phyloP scores from a whole-genome alignment of 1,140 invertebrate genomes.

The Potamilus streckersoni region DNA sequence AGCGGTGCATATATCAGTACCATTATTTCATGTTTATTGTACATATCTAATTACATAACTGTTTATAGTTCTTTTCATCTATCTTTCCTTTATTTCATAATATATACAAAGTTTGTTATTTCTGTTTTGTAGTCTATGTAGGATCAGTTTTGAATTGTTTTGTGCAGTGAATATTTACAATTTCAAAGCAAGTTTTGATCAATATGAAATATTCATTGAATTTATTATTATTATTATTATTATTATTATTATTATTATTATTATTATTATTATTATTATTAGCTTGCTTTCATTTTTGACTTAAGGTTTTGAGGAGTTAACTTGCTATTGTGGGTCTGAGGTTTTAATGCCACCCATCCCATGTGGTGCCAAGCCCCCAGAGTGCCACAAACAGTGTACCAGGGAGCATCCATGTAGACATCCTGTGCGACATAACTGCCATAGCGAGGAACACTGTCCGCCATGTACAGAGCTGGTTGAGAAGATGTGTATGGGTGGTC shows the following conservation, averaged over 20 bases:
- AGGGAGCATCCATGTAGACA: slow-evolving; percentile 85
- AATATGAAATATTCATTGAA: no score
- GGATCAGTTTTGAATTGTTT: no score
- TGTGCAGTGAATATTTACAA: no score
- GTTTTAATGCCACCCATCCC: slow-evolving; percentile 90
- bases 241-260: background rate
- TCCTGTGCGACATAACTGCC: slow-evolving; percentile 73
- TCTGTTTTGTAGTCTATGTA: no score
- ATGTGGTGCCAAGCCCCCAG: slow-evolving; percentile 87
- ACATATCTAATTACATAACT: no score
- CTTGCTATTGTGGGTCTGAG: slow-evolving; percentile 89
- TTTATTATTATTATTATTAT: no score
- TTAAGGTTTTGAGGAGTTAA: slow-evolving; percentile 88
- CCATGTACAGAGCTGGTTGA: slow-evolving; percentile 91
- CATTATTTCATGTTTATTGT: no score
- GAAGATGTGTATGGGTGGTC: slow-evolving; percentile 88
- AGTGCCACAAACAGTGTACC: slow-evolving; percentile 82
- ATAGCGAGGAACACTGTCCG: slow-evolving; percentile 82
- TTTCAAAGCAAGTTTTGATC: no score
- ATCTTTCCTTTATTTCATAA: no score
- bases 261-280: background rate
- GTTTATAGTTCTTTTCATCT: no score
- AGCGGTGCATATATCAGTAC: no score
- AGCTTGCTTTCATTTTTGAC: background rate
- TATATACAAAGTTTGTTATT: no score